Percentiles rank a stretch among this genome's conserved stretches.
phyloP scores from a whole-genome alignment of 1,140 invertebrate genomes.

The Nilaparvata lugens region DNA sequence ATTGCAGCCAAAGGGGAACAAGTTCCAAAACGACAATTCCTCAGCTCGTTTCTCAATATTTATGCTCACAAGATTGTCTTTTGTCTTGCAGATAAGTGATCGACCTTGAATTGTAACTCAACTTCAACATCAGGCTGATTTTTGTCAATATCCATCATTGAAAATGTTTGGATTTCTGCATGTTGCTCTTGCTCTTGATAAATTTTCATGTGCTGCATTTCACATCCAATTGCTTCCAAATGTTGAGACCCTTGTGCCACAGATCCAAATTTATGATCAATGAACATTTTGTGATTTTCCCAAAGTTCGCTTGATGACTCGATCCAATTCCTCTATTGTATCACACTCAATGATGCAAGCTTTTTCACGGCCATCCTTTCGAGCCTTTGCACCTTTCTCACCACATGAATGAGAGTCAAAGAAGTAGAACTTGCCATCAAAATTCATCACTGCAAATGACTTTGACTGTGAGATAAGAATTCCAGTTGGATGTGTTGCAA shows the following conservation, averaged over 20 bases:
- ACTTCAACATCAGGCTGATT: slow-evolving; percentile 31
- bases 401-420: not conserved
- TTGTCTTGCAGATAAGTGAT: slow-evolving; percentile 31
- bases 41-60: slow-evolving; percentile 32
- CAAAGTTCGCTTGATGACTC: not conserved
- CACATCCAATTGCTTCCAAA: not conserved
- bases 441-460: not conserved
- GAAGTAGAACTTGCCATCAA: not conserved
- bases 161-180: not conserved
- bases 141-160: not conserved
- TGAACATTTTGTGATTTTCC: not conserved
- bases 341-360: not conserved
- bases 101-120: slow-evolving; percentile 31
- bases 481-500: not conserved
- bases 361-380: not conserved
- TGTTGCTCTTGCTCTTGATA: not conserved
- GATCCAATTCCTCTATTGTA: not conserved
- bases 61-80: slow-evolving; percentile 32
- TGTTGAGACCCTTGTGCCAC: not conserved
- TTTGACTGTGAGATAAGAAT: not conserved
- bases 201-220: not conserved
- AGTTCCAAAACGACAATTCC: slow-evolving; percentile 34
- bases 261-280: not conserved
- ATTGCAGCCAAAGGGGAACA: slow-evolving; percentile 26
- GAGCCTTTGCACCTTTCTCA: not conserved